Base-by-base conservation (phyloP, 2,888 invertebrate genomes). In the Agrenia bidenticulata region DNA sequence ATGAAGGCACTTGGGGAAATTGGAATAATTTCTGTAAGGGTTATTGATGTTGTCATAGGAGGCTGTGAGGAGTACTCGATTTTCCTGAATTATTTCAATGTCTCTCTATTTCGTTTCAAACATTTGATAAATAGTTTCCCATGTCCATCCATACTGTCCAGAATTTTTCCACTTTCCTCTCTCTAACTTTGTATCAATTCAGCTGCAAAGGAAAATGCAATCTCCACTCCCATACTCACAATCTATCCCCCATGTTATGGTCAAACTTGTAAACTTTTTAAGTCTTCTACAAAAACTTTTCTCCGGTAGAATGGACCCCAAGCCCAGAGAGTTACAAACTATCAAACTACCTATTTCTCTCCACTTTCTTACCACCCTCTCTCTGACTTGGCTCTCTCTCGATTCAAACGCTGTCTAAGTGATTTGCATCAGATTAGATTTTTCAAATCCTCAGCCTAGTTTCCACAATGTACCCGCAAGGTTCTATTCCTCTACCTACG, bases 1-100 rank as follows among this genome's bases (percentile, higher is more conserved):
- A 66, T n/a, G 39, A 60, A 59, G 67, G 66, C 69, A 69, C 72
- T 72, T 72, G 69, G 62, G 65, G 61, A 67, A 69, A 68, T 69
- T 72, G 69, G 67, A 72, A 72, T 72, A 72, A 69, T 72, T 72
- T 63, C 63, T 66, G 67, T 63, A 69, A 69, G 69, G 69, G 67
- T 67, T 72, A 72, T 72, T 72, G 72, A 72, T 72, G 69, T 64
- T 67, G 68, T 71, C 68, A 69, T 60, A 61, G 39, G 65, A 58
- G 57, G 45, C 45, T 17, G 45, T 45, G 64, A 54, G 39, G 42
- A 55, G 59, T 39, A 60, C 55, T 60, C 64, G 59, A 60, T 60
- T 64, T 60, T 55, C 60, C 26, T 60, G 64, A 64, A 64, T 64
- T 64, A 64, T 64, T 64, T 60, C 64, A 54, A 37, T 64, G 59